A percentile compares a stretch with the other conserved stretches of the same genome.
Evolutionary conservation across 2,888 invertebrate species (phyloP).

Genomic region (Calliscelio sp.): DNA sequence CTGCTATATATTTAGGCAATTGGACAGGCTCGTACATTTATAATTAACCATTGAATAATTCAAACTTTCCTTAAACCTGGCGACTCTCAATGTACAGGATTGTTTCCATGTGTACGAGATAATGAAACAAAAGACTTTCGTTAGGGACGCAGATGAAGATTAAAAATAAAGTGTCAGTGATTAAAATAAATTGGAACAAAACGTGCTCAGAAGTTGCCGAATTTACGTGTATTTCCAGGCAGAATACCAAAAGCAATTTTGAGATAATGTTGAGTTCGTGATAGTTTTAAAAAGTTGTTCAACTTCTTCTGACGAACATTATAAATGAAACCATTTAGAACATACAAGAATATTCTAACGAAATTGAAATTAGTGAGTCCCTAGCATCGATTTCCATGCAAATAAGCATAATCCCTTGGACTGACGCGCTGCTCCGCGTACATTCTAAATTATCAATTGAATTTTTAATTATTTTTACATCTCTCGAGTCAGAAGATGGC

Average conservation of each 20-base stretch:
- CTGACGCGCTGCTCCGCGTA: not conserved
- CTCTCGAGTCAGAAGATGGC: not conserved
- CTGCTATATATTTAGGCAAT: constrained; percentile 15
- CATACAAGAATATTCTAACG: constrained; percentile 13
- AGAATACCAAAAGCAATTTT: constrained; percentile 35
- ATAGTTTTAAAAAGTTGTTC: constrained; percentile 28
- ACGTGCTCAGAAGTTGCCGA: constrained; percentile 12
- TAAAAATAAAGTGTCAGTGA: constrained; percentile 25
- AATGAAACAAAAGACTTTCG: not conserved
- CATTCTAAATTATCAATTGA: not conserved
- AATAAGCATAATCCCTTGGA: not conserved
- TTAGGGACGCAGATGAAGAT: not conserved
- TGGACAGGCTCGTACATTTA: not conserved
- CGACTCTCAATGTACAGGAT: too few species aligned
- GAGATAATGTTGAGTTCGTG: constrained; percentile 27
- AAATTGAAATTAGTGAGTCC: constrained; percentile 19
- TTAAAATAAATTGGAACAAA: constrained; percentile 26
- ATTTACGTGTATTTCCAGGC: constrained; percentile 21
- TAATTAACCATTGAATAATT: constrained; percentile 8
- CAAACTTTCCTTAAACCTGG: not conserved
- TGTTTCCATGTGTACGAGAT: too few species aligned
- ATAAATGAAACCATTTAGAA: constrained; percentile 10
- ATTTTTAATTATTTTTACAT: not conserved
- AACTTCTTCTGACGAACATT: constrained; percentile 3
- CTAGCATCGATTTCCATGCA: not conserved